Evolutionary conservation across 64 coral and sea anemone genomes (phyloP), one percentile per base, ranked within the genome.

Genomic region (Montipora foliosa): DNA sequence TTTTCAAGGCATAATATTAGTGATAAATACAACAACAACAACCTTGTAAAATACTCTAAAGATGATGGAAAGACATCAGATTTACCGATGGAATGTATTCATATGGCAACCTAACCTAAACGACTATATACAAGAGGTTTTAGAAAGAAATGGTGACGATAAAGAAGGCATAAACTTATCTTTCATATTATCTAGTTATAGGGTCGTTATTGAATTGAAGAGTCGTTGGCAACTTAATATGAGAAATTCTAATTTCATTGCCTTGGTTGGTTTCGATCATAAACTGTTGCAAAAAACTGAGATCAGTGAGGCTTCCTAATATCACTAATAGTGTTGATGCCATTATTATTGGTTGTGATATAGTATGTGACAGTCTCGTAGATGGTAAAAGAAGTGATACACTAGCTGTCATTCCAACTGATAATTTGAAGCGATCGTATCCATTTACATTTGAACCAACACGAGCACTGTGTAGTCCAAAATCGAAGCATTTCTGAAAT

Each of bases 291-390:
- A 21, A 3, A 4, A 37, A 70, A 91, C 89, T 13, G 62, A 57
- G 47, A 19, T 78, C 78, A 4, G 13, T 21, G 0, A 22, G 0
- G 6, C 78, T 91, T 20, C 89, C 89, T 20, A 91, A 91, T 20
- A 80, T 91, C 11, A 91, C 89, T n/a, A 91, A 91, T 72, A 69
- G 57, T 13, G 82, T 91, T 50, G 78, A 91, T 67, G 49, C 49
- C 70, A 50, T 91, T 73, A 68, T 71, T 6, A 91, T 80, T 37
- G 59, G 58, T 22, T 77, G 1, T 2, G 16, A 77, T 11, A 51
- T 77, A 21, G 73, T 91, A 29, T 53, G 8, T 4, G 78, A 82
- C 17, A 81, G 62, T 19, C 70, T 91, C 15, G 47, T 81, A 6
- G 49, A 79, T 24, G 89, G 89, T 49, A 7, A 82, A 3, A 6